phyloP scores from a whole-genome alignment of 2,113 vertebrate genomes.

The Orientallactaga bullata region DNA sequence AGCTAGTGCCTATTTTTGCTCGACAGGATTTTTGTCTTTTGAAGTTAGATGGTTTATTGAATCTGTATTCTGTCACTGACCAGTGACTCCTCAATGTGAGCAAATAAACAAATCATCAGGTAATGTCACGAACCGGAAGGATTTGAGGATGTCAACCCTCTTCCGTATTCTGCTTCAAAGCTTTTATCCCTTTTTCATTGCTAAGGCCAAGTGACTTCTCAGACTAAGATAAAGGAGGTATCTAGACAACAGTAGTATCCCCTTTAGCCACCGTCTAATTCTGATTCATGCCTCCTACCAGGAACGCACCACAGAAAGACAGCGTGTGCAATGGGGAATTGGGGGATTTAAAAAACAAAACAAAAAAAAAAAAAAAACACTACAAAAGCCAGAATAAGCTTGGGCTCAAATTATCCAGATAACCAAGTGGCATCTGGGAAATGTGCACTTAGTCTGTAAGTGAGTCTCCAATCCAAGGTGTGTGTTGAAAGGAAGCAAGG shows the following conservation, averaged over 20 bases:
- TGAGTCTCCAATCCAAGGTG: background rate
- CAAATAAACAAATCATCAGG: background rate
- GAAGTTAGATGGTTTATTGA: background rate
- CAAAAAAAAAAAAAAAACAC: background rate
- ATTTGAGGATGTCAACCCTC: background rate
- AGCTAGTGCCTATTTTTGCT: background rate
- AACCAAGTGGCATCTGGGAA: background rate
- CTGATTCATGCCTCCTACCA: background rate
- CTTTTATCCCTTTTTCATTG: background rate
- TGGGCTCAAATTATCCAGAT: background rate
- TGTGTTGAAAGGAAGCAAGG: background rate
- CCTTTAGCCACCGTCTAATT: background rate
- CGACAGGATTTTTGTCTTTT: background rate
- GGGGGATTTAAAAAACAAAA: background rate
- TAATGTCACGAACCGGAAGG: background rate
- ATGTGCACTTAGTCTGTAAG: background rate
- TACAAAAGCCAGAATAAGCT: background rate
- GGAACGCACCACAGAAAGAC: background rate
- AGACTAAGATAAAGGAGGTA: background rate
- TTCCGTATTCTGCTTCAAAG: background rate
- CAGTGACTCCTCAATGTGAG: background rate
- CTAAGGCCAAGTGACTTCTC: background rate
- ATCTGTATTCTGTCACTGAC: background rate
- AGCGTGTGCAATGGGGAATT: background rate
- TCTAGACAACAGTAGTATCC: background rate